Evolutionary conservation across 2,888 invertebrate species (phyloP), one percentile per base, ranked within the genome.

Genomic region (Hermaeophaga mercurialis): DNA sequence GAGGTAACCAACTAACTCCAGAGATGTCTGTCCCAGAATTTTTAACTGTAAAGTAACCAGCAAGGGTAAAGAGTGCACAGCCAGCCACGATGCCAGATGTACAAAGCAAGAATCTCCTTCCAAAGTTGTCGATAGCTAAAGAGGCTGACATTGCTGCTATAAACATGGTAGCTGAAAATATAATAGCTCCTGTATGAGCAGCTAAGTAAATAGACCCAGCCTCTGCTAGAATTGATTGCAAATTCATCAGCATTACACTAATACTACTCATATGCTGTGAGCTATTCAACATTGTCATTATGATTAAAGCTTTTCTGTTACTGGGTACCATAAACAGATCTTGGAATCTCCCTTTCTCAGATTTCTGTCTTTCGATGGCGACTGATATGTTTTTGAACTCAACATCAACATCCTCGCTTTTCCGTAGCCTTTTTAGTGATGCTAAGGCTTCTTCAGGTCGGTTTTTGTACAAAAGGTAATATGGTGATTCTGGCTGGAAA

Each of bases 261-360:
- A 78, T 77, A 54, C 78, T 74, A 48, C 77, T 76, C 63, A 78
- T 73, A 64, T 77, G 78, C 60, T 78, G 78, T 0, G 75, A 70
- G 7, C 70, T 75, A 55, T 77, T 78, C 6, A 78, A 62, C 34
- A 75, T 71, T 0, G 73, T 68, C 76, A 78, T 77, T 12, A 78
- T 78, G 3, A 75, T 59, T 9, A 78, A 50, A 12, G 75, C 78
- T 65, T 75, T 77, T 9, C 76, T 62, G 59, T 77, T 78, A 56
- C 77, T 75, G 53, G 73, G 70, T 2, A 77, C 69, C 28, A 71
- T 52, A 43, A 78, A 54, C 11, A 78, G 62, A 60, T 78, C 77
- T 49, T 71, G 70, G 1, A 74, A 72, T 12, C 74, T 61, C 11
- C 77, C 77, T 34, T 69, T 66, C 61, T 77, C 75, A 6, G 65